Conservation (phyloP, 2,797 vertebrate species). For the Echiichthys vipera region DNA sequence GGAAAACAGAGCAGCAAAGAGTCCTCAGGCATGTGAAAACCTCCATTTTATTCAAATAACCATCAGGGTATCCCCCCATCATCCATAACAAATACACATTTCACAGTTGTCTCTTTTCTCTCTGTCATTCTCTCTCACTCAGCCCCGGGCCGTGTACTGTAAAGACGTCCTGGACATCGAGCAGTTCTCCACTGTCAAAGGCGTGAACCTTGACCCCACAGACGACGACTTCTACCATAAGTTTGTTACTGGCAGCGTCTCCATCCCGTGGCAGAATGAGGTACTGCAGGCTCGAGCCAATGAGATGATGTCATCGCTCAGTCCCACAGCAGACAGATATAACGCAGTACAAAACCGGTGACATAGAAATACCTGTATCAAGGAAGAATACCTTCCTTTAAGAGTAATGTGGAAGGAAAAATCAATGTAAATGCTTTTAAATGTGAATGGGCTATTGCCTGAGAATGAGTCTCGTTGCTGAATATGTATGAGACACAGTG, state of each 20-base stretch:
- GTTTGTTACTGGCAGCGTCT: constrained; percentile 93
- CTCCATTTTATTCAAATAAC: constrained; percentile 10
- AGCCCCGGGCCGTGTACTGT: constrained; percentile 93
- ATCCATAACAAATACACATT: not conserved
- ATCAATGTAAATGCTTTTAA: not conserved
- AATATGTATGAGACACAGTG: not conserved
- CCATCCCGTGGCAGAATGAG: constrained; percentile 97
- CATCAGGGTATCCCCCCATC: not conserved
- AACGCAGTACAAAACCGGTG: constrained; percentile 4
- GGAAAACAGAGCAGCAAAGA: constrained; percentile 4
- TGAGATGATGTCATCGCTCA: constrained; percentile 69
- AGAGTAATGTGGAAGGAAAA: not conserved
- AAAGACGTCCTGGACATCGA: constrained; percentile 93
- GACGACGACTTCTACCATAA: constrained; percentile 92
- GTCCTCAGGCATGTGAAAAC: not conserved
- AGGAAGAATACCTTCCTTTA: not conserved
- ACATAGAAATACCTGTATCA: constrained; percentile 5
- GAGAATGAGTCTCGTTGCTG: not conserved
- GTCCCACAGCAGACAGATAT: constrained; percentile 9
- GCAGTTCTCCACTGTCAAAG: constrained; percentile 93
- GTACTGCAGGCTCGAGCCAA: constrained; percentile 76
- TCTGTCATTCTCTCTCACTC: constrained; percentile 6
- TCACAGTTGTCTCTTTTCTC: not conserved
- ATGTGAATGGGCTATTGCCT: not conserved
- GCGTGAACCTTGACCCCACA: constrained; percentile 90